phyloP scores from a whole-genome alignment of 2,797 vertebrate species.

The Gymnothorax javanicus region DNA sequence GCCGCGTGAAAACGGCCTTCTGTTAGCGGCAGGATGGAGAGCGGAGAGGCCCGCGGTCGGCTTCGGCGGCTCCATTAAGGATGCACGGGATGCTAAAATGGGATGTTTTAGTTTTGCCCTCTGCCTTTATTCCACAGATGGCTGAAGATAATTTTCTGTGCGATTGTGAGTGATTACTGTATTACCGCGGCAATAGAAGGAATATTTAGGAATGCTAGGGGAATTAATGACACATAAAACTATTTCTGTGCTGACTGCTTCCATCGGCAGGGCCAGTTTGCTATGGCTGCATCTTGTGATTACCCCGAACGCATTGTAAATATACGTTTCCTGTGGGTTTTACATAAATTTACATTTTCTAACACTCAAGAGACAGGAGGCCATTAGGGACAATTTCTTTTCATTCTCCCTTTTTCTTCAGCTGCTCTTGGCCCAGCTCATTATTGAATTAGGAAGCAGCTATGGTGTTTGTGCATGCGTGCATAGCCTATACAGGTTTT shows the following conservation, averaged over 20 bases:
- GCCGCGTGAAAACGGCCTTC: conserved; percentile 69
- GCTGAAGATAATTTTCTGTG: conserved; percentile 92
- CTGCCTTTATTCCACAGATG: conserved; percentile 86
- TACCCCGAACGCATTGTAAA: conserved; percentile 85
- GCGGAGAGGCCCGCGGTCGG: conserved; percentile 58
- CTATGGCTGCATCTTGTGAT: conserved; percentile 85
- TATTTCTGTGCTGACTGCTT: conserved; percentile 87
- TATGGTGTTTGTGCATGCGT: conserved; percentile 63
- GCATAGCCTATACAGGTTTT: conserved; percentile 56
- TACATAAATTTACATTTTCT: conserved; percentile 83
- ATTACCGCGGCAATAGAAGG: conserved; percentile 89
- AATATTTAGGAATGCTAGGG: conserved; percentile 83
- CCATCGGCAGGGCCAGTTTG: conserved; percentile 78
- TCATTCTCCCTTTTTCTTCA: conserved; percentile 60
- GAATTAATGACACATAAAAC: conserved; percentile 99
- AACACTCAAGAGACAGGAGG: conserved; percentile 76
- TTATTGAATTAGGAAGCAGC: conserved; percentile 71
- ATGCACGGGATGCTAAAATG: conserved; percentile 76
- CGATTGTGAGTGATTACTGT: conserved; percentile 97
- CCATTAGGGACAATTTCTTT: conserved; percentile 75
- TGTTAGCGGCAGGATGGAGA: conserved; percentile 54
- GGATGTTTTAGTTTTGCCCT: conserved; percentile 73
- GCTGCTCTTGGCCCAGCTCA: conserved; percentile 58
- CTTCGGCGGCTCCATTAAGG: conserved; percentile 73
- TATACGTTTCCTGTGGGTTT: conserved; percentile 80